Evolutionary conservation across 2,797 vertebrate genomes (phyloP), one percentile per base, ranked within the genome.

Genomic region (Siniperca scherzeri): DNA sequence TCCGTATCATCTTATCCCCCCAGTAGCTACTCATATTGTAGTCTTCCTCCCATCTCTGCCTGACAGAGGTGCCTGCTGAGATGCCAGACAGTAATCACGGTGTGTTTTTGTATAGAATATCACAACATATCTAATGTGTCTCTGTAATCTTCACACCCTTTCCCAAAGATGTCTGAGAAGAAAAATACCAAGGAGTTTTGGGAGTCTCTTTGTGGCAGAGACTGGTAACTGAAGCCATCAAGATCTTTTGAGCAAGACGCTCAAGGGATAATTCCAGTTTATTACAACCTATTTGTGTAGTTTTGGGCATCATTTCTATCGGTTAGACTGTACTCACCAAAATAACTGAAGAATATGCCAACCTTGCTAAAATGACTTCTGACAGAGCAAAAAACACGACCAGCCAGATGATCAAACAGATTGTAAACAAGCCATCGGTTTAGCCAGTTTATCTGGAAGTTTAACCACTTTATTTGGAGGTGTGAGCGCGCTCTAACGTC

Each of bases 81-180:
- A 83, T 30, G 53, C 70, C 55, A 70, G 57, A 80, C 72, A 62
- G 67, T 9, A 69, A 81, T 77, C 64, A 27, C 1, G 13, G 19
- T 50, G 21, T 65, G 8, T 74, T 83, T 78, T 59, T 66, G 10
- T 52, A 30, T 30, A 64, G 42, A 64, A 72, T 66, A 71, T 60
- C 62, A 50, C 70, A 38, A 64, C 16, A 72, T 69, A 60, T 59
- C 69, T 53, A 64, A 60, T 72, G 57, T 61, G 40, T 72, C 57
- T 33, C n/a, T 64, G 56, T 72, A n/a, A 60, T 70, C 42, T 52
- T 80, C 57, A 19, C 70, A 72, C 25, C 22, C 11, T 67, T 69
- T 64, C 5, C 21, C 1, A 9, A 57, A 62, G 25, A 61, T n/a
- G 33, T 67, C 74, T 52, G 27, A 4, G 14, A 70, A 36, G 30